phyloP scores from a whole-genome alignment of 2,888 invertebrate genomes.

The Ephialtes manifestator region DNA sequence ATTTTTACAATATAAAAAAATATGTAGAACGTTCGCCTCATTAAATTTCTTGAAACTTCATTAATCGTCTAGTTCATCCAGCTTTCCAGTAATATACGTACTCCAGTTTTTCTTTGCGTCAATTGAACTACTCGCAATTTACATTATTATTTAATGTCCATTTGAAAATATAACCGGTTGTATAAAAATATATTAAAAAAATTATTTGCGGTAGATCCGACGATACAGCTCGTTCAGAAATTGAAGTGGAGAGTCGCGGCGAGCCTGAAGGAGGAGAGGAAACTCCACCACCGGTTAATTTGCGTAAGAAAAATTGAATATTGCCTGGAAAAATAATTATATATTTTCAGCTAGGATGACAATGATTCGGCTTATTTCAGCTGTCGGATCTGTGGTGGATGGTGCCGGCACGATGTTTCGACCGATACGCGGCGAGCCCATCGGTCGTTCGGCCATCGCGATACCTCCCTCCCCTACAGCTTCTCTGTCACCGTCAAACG shows the following conservation, averaged over 20 bases:
- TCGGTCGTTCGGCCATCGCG: constrained; percentile 74
- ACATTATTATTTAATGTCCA: not conserved
- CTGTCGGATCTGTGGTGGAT: constrained; percentile 73
- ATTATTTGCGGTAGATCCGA: constrained; percentile 88
- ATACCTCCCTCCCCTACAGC: constrained; percentile 81
- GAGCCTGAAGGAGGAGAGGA: constrained; percentile 86
- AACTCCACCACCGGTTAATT: constrained; percentile 81
- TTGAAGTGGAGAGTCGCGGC: constrained; percentile 85
- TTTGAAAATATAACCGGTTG: too few relatives aligned
- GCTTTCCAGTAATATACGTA: too few relatives aligned
- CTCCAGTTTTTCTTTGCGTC: not conserved
- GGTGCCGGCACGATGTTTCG: constrained; percentile 80
- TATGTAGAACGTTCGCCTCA: too few relatives aligned
- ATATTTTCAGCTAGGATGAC: not conserved
- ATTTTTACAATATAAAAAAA: too few relatives aligned
- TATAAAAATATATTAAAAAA: too few relatives aligned
- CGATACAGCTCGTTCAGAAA: constrained; percentile 90
- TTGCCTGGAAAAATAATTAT: not conserved
- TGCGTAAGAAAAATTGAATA: constrained; percentile 74
- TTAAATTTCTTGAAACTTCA: not conserved
- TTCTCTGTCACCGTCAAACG: constrained; percentile 80
- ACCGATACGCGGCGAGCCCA: constrained; percentile 83
- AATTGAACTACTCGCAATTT: not conserved
- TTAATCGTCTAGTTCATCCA: too few relatives aligned
- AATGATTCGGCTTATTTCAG: constrained; percentile 32